These are phyloP conservation scores for Syrrhaptes paradoxus DNA, from an alignment of 2,113 vertebrate genomes.

Conservation along the genomic window DNA sequence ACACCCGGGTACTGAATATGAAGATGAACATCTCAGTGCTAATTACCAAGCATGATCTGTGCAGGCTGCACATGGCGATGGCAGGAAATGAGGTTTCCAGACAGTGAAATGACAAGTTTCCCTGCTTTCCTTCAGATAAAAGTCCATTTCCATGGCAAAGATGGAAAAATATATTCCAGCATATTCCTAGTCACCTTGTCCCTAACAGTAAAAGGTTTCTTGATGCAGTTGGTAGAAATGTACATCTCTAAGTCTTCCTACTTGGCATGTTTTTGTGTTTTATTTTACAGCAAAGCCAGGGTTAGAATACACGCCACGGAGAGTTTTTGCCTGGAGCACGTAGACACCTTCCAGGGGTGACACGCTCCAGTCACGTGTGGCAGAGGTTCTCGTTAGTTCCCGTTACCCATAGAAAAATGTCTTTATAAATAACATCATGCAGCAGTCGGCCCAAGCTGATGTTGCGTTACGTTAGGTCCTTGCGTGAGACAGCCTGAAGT, in stretches of 20 bases:
- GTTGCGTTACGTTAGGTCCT: neutral
- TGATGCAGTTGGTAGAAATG: neutral
- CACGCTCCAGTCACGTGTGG: neutral
- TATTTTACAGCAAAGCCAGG: conserved; percentile 57
- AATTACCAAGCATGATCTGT: neutral
- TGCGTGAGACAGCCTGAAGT: neutral
- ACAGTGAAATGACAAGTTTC: conserved; percentile 9
- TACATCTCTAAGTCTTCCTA: neutral
- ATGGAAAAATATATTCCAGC: neutral
- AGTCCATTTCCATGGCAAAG: neutral
- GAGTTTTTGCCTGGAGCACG: conserved; percentile 9
- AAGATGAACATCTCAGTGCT: neutral
- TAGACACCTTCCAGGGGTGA: conserved; percentile 4
- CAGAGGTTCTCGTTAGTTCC: conserved; percentile 47
- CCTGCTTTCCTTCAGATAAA: neutral
- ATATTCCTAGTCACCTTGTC: neutral
- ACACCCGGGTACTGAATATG: neutral
- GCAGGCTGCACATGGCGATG: neutral
- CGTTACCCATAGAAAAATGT: conserved; percentile 52
- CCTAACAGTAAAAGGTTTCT: conserved; percentile 14
- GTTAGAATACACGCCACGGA: neutral
- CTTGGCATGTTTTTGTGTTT: neutral
- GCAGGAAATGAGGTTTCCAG: conserved; percentile 1
- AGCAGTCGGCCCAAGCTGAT: conserved; percentile 65
- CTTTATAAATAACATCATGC: conserved; percentile 65